These are phyloP conservation scores for Gymnocypris eckloni DNA, from an alignment of 2,797 vertebrate species.

Conservation along the genomic window DNA sequence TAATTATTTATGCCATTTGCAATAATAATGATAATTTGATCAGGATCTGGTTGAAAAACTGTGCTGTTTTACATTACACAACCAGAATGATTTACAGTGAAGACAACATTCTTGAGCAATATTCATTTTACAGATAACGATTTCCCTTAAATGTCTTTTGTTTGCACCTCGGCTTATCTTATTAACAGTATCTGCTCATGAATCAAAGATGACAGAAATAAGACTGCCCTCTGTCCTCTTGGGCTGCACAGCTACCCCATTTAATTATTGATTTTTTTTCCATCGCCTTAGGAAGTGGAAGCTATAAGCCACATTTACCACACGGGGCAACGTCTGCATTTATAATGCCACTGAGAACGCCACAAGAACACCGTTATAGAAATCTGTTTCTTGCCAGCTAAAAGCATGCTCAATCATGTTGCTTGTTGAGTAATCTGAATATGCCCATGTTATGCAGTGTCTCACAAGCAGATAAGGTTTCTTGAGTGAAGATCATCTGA, in stretches of 20 bases:
- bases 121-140: neutral
- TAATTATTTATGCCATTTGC: neutral
- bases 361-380: constrained; percentile 31
- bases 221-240: constrained; percentile 41
- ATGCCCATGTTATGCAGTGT: neutral
- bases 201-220: constrained; percentile 49
- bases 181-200: constrained; percentile 38
- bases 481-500: neutral
- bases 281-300: constrained; percentile 50
- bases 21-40: neutral
- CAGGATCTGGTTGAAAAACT: neutral
- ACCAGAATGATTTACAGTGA: neutral
- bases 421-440: constrained; percentile 8
- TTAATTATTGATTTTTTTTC: constrained; percentile 59
- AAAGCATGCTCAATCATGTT: constrained; percentile 25
- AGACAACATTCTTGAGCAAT: neutral
- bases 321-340: constrained; percentile 45
- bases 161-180: constrained; percentile 20
- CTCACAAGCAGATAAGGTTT: neutral
- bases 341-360: constrained; percentile 31
- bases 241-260: constrained; percentile 44
- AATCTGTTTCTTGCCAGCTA: constrained; percentile 8
- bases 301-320: constrained; percentile 38
- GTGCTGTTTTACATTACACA: neutral
- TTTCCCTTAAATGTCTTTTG: neutral